phyloP scores from a whole-genome alignment of 2,113 vertebrate genomes.

The Albula goreensis region DNA sequence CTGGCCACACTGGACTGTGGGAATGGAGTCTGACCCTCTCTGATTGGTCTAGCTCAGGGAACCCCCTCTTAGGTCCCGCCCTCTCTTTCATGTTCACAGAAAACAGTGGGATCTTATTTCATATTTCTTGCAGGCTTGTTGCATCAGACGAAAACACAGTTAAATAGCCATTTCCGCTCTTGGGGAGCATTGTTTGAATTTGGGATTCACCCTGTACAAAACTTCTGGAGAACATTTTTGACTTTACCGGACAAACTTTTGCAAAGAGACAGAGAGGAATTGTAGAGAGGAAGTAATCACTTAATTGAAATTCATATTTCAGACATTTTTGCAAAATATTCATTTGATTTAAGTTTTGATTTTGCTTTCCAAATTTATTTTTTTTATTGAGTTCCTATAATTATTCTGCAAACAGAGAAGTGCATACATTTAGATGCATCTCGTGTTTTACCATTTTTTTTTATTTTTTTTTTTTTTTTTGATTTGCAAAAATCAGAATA shows the following conservation, averaged over 20 bases:
- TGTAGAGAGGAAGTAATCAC: neutral
- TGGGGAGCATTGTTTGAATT: slow-evolving; percentile 44
- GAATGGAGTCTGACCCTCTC: slow-evolving; percentile 23
- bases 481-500: slow-evolving; percentile 58
- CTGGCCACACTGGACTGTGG: slow-evolving; percentile 47
- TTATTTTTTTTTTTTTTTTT: slow-evolving; percentile 26
- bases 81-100: slow-evolving; percentile 53
- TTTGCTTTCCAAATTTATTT: slow-evolving; percentile 15
- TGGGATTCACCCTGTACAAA: slow-evolving; percentile 40
- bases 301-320: neutral
- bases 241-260: neutral
- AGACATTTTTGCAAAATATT: too few species aligned
- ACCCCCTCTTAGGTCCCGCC: slow-evolving; percentile 51
- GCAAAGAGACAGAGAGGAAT: neutral
- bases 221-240: slow-evolving; percentile 19
- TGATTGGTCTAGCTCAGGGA: slow-evolving; percentile 60
- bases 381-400: neutral
- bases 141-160: slow-evolving; percentile 69
- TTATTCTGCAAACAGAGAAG: slow-evolving; percentile 11
- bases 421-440: slow-evolving; percentile 51
- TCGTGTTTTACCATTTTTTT: slow-evolving; percentile 34
- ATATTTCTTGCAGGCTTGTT: slow-evolving; percentile 65
- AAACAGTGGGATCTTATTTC: slow-evolving; percentile 63
- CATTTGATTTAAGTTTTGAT: neutral
- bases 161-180: slow-evolving; percentile 63